Conservation (phyloP, 2,888 invertebrate genomes). For the Apotomis betuletana region DNA sequence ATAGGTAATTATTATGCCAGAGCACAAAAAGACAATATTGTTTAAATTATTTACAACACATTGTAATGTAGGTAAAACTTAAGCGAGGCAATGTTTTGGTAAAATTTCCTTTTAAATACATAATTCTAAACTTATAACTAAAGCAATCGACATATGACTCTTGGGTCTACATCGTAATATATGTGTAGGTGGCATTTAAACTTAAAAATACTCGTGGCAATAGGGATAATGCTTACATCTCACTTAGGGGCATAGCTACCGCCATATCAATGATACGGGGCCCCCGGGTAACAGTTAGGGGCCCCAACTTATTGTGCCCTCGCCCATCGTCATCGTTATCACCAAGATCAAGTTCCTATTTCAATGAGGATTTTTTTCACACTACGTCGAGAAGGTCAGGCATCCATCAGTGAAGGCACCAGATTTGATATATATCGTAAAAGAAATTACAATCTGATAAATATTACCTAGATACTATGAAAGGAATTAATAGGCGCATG, state of each 20-base stretch:
- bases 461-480: no score
- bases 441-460: no score
- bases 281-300: no score
- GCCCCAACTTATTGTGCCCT: no score
- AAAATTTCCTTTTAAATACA: constrained; percentile 76
- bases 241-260: background rate
- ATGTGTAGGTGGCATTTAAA: constrained; percentile 17
- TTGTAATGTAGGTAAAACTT: constrained; percentile 66
- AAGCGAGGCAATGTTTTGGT: constrained; percentile 83
- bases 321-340: no score
- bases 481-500: no score
- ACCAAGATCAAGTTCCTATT: no score
- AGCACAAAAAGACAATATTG: constrained; percentile 71
- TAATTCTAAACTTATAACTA: constrained; percentile 64
- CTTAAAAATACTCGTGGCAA: constrained; percentile 37
- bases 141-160: constrained; percentile 46
- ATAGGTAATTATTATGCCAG: constrained; percentile 75
- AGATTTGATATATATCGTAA: no score
- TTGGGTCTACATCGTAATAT: constrained; percentile 11
- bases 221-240: background rate
- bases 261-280: constrained; percentile 3
- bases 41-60: constrained; percentile 71
- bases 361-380: no score
- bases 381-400: no score
- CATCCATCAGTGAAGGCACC: no score